These are phyloP conservation scores for Trachelus stipa DNA, from an alignment of 2,888 invertebrate genomes.

Conservation along the genomic window DNA sequence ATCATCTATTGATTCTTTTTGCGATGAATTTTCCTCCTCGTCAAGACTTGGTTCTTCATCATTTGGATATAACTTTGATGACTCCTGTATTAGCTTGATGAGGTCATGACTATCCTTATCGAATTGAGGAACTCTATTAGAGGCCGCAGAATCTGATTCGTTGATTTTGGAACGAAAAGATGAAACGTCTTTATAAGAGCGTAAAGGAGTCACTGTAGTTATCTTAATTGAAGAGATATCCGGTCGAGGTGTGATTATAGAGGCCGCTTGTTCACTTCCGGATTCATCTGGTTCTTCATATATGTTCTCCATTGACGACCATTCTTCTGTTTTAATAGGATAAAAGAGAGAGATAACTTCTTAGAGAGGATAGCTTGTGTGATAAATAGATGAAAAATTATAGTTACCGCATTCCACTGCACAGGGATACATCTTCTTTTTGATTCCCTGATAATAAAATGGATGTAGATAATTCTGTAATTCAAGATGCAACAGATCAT, in stretches of 20 bases:
- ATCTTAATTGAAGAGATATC: constrained; percentile 19
- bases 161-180: constrained; percentile 11
- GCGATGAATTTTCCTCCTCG: constrained; percentile 10
- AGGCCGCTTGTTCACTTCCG: not conserved
- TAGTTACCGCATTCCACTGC: constrained; percentile 21
- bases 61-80: not conserved
- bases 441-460: constrained; percentile 14
- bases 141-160: constrained; percentile 1
- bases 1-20: not conserved
- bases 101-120: not conserved
- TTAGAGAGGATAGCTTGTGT: not conserved
- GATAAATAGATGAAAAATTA: not conserved
- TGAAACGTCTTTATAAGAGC: constrained; percentile 13
- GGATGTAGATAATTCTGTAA: constrained; percentile 20
- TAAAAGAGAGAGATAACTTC: not conserved
- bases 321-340: not conserved
- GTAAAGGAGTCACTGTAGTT: constrained; percentile 11
- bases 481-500: not conserved
- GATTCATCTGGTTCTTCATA: not conserved
- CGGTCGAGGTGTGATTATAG: constrained; percentile 13
- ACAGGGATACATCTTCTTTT: constrained; percentile 20
- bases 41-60: constrained; percentile 6
- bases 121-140: not conserved
- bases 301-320: not conserved
- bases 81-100: not conserved